Conservation (phyloP, 2,113 vertebrate species). For the Ginglymostoma cirratum region DNA sequence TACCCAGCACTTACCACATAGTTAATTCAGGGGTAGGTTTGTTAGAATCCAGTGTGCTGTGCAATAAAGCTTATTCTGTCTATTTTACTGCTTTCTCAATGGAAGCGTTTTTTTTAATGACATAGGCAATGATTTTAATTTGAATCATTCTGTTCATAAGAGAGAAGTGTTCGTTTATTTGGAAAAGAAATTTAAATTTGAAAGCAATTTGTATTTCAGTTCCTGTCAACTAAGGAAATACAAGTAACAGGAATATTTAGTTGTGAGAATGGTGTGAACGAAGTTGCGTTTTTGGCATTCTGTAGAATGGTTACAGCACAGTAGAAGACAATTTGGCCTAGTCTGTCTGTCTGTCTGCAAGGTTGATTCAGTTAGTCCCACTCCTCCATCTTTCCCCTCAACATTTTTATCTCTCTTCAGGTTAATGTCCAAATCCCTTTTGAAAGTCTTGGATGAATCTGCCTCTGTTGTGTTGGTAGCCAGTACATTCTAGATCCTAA, state of each 20-base stretch:
- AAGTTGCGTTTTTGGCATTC: neutral
- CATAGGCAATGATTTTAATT: neutral
- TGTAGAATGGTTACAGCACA: neutral
- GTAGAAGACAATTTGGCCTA: too few relatives aligned
- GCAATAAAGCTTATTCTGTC: neutral
- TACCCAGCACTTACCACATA: neutral
- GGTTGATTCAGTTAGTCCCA: too few relatives aligned
- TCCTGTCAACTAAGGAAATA: constrained; percentile 2
- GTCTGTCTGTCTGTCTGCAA: too few relatives aligned
- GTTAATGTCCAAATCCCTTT: too few relatives aligned
- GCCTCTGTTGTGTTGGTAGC: too few relatives aligned
- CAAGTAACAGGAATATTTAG: neutral
- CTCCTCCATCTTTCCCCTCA: too few relatives aligned
- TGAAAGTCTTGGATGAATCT: too few relatives aligned
- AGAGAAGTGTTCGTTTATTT: neutral
- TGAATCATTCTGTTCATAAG: neutral
- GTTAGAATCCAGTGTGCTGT: constrained; percentile 1
- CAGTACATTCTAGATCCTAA: too few relatives aligned
- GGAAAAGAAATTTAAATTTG: neutral
- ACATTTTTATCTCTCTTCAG: too few relatives aligned
- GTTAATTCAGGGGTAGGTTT: neutral
- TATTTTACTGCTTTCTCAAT: constrained; percentile 26
- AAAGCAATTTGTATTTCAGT: neutral
- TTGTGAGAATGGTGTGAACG: neutral
- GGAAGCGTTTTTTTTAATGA: neutral